Percentiles rank a stretch among this genome's conserved stretches.
phyloP scores from a whole-genome alignment of 2,797 vertebrate genomes.

The Syngnathus rostellatus region DNA sequence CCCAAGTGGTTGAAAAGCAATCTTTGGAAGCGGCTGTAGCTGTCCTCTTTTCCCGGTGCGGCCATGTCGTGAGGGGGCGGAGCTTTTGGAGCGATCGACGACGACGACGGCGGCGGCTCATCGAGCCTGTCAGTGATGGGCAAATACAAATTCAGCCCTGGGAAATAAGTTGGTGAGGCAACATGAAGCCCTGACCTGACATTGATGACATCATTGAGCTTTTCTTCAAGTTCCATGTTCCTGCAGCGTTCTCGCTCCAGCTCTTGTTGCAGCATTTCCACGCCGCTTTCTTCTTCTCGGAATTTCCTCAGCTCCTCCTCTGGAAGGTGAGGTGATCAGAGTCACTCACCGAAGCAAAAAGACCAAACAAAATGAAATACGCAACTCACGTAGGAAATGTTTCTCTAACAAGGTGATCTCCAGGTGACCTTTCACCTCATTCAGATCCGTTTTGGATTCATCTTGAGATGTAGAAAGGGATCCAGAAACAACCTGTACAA shows the following conservation, averaged over 20 bases:
- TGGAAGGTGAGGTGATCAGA: constrained; percentile 35
- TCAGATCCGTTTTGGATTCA: constrained; percentile 82
- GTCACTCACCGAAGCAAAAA: not conserved
- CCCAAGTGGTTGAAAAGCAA: constrained; percentile 81
- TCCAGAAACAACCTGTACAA: constrained; percentile 74
- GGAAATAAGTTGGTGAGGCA: not conserved
- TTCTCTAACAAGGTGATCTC: constrained; percentile 96
- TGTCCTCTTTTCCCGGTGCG: constrained; percentile 71
- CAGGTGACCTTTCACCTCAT: constrained; percentile 93
- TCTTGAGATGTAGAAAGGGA: constrained; percentile 76
- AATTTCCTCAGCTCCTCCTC: constrained; percentile 94
- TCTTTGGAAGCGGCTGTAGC: constrained; percentile 74
- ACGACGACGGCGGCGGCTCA: constrained; percentile 74
- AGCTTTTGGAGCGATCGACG: constrained; percentile 63
- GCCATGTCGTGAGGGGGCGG: constrained; percentile 46
- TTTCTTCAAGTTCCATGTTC: constrained; percentile 83
- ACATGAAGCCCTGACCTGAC: constrained; percentile 66
- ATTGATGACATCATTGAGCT: constrained; percentile 76
- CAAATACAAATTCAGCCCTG: not conserved
- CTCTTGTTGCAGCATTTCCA: constrained; percentile 81
- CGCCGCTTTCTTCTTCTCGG: constrained; percentile 83
- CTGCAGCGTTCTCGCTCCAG: constrained; percentile 84
- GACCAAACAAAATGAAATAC: not conserved
- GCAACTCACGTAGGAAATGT: constrained; percentile 91
- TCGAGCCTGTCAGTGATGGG: constrained; percentile 62